Conservation (phyloP, 2,113 vertebrate species). For the Aramus guarauna region DNA sequence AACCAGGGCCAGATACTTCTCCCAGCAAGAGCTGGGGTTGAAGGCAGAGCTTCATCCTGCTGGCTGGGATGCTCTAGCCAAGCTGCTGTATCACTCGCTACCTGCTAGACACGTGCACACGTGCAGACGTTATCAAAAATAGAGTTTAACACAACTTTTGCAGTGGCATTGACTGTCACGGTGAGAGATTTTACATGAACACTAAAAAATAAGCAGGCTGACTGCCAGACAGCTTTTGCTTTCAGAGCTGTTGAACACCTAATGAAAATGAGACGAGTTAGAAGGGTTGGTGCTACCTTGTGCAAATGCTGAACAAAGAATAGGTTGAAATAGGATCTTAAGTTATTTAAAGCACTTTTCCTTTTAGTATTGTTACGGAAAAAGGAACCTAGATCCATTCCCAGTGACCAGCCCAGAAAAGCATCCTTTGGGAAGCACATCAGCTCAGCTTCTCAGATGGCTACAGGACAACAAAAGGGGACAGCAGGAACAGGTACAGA, state of each 20-base stretch:
- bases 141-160: not conserved
- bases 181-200: not conserved
- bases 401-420: not conserved
- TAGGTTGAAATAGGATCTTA: not conserved
- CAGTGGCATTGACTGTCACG: not conserved
- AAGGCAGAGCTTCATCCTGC: not conserved
- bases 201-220: not conserved
- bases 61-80: not conserved
- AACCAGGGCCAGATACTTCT: not conserved
- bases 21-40: not conserved
- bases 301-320: not conserved
- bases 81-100: accelerated
- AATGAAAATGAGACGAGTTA: accelerated
- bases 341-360: not conserved
- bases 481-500: too few relatives aligned
- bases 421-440: not conserved
- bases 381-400: not conserved
- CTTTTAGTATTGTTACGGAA: not conserved
- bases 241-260: not conserved
- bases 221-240: not conserved
- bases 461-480: not conserved
- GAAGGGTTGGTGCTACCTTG: not conserved
- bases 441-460: not conserved
- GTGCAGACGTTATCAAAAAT: accelerated
- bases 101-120: accelerated